phyloP scores from a whole-genome alignment of 37 sponge, comb jelly and placozoan species.

The Theonella swinhoei region DNA sequence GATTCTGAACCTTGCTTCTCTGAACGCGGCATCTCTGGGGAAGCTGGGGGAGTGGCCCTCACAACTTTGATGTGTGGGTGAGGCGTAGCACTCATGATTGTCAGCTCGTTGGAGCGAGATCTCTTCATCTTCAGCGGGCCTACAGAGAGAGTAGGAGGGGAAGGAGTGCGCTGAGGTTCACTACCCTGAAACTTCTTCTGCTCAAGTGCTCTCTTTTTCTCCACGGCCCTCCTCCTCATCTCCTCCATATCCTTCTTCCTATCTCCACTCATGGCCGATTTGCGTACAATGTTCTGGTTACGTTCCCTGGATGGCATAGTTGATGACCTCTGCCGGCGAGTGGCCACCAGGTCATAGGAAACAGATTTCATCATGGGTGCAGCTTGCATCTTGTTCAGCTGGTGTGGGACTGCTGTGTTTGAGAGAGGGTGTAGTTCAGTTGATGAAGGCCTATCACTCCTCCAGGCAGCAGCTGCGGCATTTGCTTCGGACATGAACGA shows the following conservation, averaged over 20 bases:
- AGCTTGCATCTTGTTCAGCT: no score
- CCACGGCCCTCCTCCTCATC: not conserved
- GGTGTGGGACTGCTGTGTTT: not conserved
- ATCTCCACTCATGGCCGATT: conserved; percentile 16
- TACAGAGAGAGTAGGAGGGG: not conserved
- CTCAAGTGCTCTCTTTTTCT: not conserved
- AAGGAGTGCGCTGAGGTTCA: not conserved
- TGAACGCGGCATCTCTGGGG: not conserved
- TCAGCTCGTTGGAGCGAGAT: not conserved
- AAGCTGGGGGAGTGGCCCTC: not conserved
- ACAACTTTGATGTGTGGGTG: not conserved
- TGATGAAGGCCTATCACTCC: not conserved
- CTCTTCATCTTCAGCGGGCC: not conserved
- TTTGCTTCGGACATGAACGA: not conserved
- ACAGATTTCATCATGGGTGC: not conserved
- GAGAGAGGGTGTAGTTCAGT: not conserved
- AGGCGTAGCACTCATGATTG: not conserved
- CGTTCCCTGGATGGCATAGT: not conserved
- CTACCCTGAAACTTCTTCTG: not conserved
- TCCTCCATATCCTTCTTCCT: not conserved
- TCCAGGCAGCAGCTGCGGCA: not conserved
- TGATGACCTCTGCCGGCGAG: not conserved
- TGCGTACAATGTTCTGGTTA: not conserved
- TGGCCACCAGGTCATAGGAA: not conserved
- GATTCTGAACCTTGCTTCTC: not conserved